A percentile compares a stretch with the other conserved stretches of the same genome.
These are phyloP conservation scores for Acrobasis repandana DNA, from an alignment of 2,888 invertebrate genomes.

Conservation along the genomic window DNA sequence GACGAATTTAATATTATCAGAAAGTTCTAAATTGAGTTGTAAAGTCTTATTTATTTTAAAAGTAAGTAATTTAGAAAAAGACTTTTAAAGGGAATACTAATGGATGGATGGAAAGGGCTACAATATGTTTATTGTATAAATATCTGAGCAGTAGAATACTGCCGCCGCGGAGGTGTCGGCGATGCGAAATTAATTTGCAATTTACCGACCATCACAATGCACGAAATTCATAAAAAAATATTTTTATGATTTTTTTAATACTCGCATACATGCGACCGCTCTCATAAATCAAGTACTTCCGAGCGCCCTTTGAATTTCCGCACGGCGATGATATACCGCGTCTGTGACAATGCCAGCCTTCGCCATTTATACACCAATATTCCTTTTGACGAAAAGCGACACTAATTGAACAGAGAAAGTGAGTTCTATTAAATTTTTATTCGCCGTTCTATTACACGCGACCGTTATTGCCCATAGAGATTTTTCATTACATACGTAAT, in stretches of 20 bases:
- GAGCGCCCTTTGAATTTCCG: conserved; percentile 74
- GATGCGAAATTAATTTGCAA: conserved; percentile 40
- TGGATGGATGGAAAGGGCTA: no score
- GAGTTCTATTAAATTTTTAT: conserved; percentile 36
- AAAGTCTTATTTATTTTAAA: background rate
- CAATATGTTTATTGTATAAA: conserved; percentile 12
- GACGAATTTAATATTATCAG: no score
- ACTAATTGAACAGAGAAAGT: conserved; percentile 60
- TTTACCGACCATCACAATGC: conserved; percentile 42
- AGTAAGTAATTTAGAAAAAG: background rate
- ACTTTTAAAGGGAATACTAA: background rate
- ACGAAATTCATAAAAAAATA: conserved; percentile 67
- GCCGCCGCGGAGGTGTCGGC: conserved; percentile 27
- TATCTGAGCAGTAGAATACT: conserved; percentile 6
- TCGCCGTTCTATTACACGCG: conserved; percentile 30
- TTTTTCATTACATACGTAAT: background rate
- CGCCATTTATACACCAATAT: conserved; percentile 67
- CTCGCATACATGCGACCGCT: conserved; percentile 64
- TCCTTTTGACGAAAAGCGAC: conserved; percentile 61
- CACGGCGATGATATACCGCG: conserved; percentile 70
- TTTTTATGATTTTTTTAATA: conserved; percentile 78
- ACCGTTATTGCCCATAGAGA: background rate
- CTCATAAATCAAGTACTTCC: conserved; percentile 78
- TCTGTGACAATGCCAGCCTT: conserved; percentile 71
- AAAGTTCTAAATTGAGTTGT: background rate